Evolutionary conservation across 2,797 vertebrate species (phyloP).

Genomic region (Etheostoma perlongum): DNA sequence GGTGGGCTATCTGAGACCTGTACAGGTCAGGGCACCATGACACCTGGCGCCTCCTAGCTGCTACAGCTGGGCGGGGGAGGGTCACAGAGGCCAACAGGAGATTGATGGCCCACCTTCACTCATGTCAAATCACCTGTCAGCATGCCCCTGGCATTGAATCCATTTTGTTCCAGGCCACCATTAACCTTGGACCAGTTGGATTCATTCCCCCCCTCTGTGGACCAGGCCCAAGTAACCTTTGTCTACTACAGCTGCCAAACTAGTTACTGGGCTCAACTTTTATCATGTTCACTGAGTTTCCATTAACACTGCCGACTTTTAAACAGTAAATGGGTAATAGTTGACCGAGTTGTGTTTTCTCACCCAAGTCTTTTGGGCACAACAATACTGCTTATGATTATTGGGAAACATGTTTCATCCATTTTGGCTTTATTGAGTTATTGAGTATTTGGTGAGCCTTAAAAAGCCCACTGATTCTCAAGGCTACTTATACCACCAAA

Average conservation of each 20-base stretch:
- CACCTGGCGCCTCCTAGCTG: slow-evolving; percentile 77
- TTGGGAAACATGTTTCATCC: slow-evolving; percentile 15
- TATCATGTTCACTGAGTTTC: slow-evolving; percentile 58
- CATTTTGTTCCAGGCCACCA: slow-evolving; percentile 96
- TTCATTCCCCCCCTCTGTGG: slow-evolving; percentile 87
- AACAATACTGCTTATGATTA: slow-evolving; percentile 9
- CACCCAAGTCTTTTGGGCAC: slow-evolving; percentile 4
- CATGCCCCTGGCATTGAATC: slow-evolving; percentile 93
- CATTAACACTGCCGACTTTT: slow-evolving; percentile 51
- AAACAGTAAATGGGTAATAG: slow-evolving; percentile 49
- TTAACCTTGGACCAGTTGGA: slow-evolving; percentile 99
- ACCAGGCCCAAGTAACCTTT: slow-evolving; percentile 78
- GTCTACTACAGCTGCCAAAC: slow-evolving; percentile 76
- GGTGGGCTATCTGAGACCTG: slow-evolving; percentile 76
- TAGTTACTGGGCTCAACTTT: slow-evolving; percentile 73
- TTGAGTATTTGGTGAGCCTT: slow-evolving; percentile 33
- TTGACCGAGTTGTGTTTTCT: slow-evolving; percentile 13
- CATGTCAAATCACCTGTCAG: slow-evolving; percentile 97
- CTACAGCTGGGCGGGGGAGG: slow-evolving; percentile 56
- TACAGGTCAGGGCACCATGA: slow-evolving; percentile 73
- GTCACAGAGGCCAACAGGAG: slow-evolving; percentile 85
- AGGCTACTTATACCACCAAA: background rate
- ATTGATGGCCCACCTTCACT: slow-evolving; percentile 93
- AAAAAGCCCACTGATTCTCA: slow-evolving; percentile 26
- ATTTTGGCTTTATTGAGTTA: slow-evolving; percentile 41